These are phyloP conservation scores for Marisa cornuarietis DNA, from an alignment of 1,140 invertebrate genomes.

Conservation along the genomic window DNA sequence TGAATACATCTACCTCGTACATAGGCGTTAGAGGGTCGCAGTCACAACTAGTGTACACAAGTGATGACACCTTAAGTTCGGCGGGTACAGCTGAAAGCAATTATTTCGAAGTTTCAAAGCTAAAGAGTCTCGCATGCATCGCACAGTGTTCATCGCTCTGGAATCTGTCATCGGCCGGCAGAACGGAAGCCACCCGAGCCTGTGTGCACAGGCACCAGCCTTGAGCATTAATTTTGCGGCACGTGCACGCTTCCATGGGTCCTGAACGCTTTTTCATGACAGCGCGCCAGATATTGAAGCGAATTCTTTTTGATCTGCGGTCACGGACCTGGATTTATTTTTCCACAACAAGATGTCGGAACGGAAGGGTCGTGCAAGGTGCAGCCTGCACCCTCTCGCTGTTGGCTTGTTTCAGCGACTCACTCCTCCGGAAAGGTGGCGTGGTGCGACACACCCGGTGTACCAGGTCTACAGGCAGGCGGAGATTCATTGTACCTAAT, in stretches of 20 bases:
- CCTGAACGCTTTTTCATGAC: neutral
- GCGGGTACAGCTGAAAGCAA: neutral
- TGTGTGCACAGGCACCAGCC: neutral
- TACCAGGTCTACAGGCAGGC: too few relatives aligned
- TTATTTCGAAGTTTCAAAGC: neutral
- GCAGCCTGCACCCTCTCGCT: neutral
- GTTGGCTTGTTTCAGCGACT: neutral
- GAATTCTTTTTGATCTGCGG: slow-evolving; percentile 10
- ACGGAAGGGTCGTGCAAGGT: neutral
- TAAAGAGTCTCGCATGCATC: neutral
- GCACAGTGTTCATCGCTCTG: neutral
- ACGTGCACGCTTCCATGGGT: slow-evolving; percentile 6
- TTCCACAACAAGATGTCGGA: slow-evolving; percentile 7
- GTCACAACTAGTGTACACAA: neutral
- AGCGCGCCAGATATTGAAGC: neutral
- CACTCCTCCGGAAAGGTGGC: slow-evolving; percentile 1
- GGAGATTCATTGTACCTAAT: too few relatives aligned
- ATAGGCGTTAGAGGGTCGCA: neutral
- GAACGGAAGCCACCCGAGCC: neutral
- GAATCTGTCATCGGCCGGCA: neutral
- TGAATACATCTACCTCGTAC: too few relatives aligned
- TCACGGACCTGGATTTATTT: slow-evolving; percentile 7
- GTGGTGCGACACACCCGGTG: neutral
- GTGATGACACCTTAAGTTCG: neutral
- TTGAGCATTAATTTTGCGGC: slow-evolving; percentile 3